Base-by-base conservation (phyloP, 1,140 invertebrate genomes). In the Bombus confusus region DNA sequence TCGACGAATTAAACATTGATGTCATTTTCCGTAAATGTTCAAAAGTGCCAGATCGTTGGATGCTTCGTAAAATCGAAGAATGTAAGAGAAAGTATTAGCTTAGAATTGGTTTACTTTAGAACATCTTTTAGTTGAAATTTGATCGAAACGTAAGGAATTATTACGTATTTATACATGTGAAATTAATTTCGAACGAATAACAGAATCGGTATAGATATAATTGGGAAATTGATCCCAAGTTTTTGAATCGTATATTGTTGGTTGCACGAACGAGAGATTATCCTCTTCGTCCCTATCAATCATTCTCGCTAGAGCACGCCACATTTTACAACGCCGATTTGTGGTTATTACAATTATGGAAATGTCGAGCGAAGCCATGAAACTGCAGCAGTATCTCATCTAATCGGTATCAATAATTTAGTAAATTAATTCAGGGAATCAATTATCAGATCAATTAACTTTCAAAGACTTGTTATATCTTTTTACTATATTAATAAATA, bases 221-320 rank as follows among this genome's bases (percentile, higher is more conserved):
- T 59, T 59, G 57, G 28, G 28, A 28, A 59, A 59, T 9, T 59
- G 10, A 59, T 28, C 1, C 10, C 10, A 59, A 28, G 12, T 59
- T 59, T 59, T 59, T 59, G 57, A 75, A 47, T 81, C 68, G 82
- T 39, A 57, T 47, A 79, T 90, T n/a, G 43, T 68, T 68, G 73
- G 62, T 76, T 68, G 39, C 72, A 59, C 72, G 82, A 88, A 85
- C 77, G 86, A 88, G 74, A 82, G 66, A 37, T 88, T 88, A 88
- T 73, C 78, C 77, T 73, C 41, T 59, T 78, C 76, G 79, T 76
- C 34, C 77, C 31, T 85, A 52, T 88, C 85, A 87, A 85, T 90
- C 87, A 85, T 78, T 68, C 72, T 34, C n/a, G n/a, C 57, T 47
- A 80, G 71, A 80, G 72, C 87, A 69, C 64, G 78, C 82, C 76